Percentiles rank a stretch among this genome's conserved stretches.
Conservation (phyloP, 2,113 vertebrate species). For the Tragelaphus imberbis region DNA sequence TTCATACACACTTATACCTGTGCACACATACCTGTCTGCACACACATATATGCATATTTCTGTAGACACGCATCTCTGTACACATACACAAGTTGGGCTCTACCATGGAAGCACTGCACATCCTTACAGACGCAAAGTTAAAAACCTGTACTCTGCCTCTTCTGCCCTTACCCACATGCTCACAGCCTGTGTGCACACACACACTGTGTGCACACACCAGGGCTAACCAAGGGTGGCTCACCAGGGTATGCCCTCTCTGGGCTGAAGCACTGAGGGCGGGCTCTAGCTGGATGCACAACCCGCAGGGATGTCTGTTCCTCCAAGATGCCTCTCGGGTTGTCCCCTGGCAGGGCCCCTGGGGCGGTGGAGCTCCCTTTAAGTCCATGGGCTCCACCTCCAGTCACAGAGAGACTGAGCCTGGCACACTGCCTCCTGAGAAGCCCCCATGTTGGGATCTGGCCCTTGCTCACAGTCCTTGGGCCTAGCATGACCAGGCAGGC, state of each 20-base stretch:
- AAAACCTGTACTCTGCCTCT: not conserved
- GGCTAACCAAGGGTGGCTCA: not conserved
- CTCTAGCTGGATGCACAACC: not conserved
- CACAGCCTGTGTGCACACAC: not conserved
- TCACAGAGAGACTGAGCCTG: not conserved
- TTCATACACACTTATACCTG: not conserved
- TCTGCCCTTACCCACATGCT: not conserved
- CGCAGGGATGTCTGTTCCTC: not conserved
- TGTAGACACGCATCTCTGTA: not conserved
- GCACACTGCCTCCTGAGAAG: not conserved
- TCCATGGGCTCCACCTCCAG: not conserved
- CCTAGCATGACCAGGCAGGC: not conserved
- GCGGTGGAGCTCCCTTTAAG: not conserved
- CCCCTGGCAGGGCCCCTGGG: not conserved
- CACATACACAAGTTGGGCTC: not conserved
- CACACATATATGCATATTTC: not conserved
- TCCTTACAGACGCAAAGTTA: not conserved
- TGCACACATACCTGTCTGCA: not conserved
- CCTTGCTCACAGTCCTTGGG: not conserved
- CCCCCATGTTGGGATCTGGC: not conserved
- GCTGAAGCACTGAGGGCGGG: not conserved
- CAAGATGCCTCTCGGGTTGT: not conserved
- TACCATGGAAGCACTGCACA: not conserved
- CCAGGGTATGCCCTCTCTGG: not conserved
- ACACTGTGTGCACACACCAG: not conserved